Conservation (phyloP, 2,113 vertebrate species). For the Chionodraco myersi region DNA sequence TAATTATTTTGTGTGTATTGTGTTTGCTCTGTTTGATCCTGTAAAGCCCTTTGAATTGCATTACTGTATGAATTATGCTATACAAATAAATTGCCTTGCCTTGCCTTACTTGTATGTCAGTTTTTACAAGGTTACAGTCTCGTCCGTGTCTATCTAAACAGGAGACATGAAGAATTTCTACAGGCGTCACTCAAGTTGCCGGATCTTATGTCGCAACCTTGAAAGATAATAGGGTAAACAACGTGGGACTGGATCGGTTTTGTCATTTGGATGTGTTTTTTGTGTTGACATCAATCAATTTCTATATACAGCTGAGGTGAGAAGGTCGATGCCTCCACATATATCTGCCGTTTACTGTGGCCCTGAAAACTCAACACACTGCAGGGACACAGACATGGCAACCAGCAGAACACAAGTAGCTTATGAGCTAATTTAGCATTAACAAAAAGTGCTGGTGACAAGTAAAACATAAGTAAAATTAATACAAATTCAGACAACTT, state of each 20-base stretch:
- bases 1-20: no score
- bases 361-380: background rate
- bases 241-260: slow-evolving; percentile 4
- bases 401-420: background rate
- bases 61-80: no score
- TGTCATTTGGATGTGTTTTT: slow-evolving; percentile 21
- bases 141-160: slow-evolving; percentile 26
- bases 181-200: slow-evolving; percentile 21
- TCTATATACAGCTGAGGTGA: slow-evolving; percentile 1
- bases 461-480: background rate
- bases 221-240: slow-evolving; percentile 35
- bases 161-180: slow-evolving; percentile 39
- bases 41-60: no score
- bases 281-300: slow-evolving; percentile 50
- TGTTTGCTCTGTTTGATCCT: no score
- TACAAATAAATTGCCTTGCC: no score
- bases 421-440: background rate
- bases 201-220: slow-evolving; percentile 55
- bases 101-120: background rate
- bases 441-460: background rate
- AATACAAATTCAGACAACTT: background rate
- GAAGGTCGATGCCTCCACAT: slow-evolving; percentile 10
- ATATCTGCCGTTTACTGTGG: background rate
- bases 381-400: background rate
- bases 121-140: slow-evolving; percentile 61